phyloP scores from a whole-genome alignment of 2,797 vertebrate species.

The Thaleichthys pacificus region DNA sequence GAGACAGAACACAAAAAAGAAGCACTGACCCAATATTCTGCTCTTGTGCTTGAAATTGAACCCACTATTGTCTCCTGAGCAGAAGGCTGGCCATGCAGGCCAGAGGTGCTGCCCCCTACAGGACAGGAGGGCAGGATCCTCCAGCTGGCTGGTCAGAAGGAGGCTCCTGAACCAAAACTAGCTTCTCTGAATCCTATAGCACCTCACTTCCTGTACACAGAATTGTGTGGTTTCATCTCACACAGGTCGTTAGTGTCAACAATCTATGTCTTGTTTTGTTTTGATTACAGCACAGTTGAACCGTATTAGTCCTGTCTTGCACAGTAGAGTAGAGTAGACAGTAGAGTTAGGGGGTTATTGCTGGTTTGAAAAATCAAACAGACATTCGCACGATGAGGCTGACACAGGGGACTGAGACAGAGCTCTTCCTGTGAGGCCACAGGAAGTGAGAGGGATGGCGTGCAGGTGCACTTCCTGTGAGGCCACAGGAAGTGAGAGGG shows the following conservation, averaged over 20 bases:
- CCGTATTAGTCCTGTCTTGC: slow-evolving; percentile 58
- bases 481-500: neutral
- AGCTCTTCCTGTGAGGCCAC: slow-evolving; percentile 31
- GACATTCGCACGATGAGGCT: slow-evolving; percentile 60
- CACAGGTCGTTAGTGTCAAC: slow-evolving; percentile 61
- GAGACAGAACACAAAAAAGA: slow-evolving; percentile 17
- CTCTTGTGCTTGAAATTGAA: slow-evolving; percentile 6
- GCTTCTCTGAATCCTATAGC: too few species aligned
- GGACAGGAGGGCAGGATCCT: too few species aligned
- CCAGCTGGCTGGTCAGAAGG: too few species aligned
- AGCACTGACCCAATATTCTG: slow-evolving; percentile 5
- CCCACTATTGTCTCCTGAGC: neutral
- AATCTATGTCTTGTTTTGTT: slow-evolving; percentile 11
- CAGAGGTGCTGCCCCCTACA: too few species aligned
- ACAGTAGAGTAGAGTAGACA: slow-evolving; percentile 56
- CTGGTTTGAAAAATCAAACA: slow-evolving; percentile 66
- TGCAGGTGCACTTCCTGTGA: slow-evolving; percentile 32
- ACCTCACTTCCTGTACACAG: too few species aligned
- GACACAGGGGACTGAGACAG: slow-evolving; percentile 41
- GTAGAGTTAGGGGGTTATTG: slow-evolving; percentile 75
- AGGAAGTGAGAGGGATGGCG: neutral
- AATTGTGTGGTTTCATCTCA: slow-evolving; percentile 51
- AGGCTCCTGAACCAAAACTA: too few species aligned
- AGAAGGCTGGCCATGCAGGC: neutral
- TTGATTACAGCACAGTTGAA: slow-evolving; percentile 58